Conservation (phyloP, 2,797 vertebrate genomes). For the Vipera ursinii region DNA sequence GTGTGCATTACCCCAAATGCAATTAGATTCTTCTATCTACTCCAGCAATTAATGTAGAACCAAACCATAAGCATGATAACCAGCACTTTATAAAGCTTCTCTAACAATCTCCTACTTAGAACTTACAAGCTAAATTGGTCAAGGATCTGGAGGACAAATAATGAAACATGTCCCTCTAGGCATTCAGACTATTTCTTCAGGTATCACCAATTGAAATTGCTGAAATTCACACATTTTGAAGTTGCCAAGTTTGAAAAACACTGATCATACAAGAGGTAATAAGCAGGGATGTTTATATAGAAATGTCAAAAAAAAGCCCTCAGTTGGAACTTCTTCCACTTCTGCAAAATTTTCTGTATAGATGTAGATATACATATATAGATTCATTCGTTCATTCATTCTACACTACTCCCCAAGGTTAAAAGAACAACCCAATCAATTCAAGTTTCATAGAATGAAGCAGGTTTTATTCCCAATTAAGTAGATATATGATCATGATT, state of each 20-base stretch:
- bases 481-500: background rate
- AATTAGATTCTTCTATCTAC: background rate
- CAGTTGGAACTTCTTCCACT: background rate
- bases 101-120: background rate
- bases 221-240: background rate
- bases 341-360: background rate
- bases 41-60: background rate
- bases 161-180: background rate
- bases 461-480: background rate
- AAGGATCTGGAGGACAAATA: background rate
- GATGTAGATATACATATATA: too few relatives aligned
- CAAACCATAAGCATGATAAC: background rate
- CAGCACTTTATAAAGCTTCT: background rate
- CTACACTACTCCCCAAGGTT: background rate
- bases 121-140: background rate
- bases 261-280: background rate
- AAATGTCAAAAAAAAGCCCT: background rate
- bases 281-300: background rate
- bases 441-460: background rate
- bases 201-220: background rate
- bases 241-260: background rate
- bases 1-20: background rate
- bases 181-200: background rate
- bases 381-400: background rate
- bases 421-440: background rate